Evolutionary conservation across 1,140 invertebrate species (phyloP), one percentile per base, ranked within the genome.

Genomic region (Drosophila sp.): DNA sequence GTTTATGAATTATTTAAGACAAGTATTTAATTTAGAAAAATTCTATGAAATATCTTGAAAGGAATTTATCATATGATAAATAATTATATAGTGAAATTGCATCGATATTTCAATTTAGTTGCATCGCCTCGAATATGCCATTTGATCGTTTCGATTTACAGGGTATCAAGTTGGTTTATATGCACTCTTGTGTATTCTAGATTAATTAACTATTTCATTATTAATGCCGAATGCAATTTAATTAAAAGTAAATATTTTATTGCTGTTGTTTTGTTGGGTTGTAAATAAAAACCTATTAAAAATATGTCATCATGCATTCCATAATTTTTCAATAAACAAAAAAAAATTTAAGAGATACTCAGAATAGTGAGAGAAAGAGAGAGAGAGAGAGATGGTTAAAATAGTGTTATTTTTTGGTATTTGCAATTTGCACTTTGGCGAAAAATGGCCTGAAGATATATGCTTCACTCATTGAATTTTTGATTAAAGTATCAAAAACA

Each of bases 401-500:
- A 8, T 25, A 50, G 44, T 27, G 23, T 10, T 50, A 50, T 50
- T 50, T 50, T 50, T 77, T 77, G 60, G 67, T 66, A 44, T 50
- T 50, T 35, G 73, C 75, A 77, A 77, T 77, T 77, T 77, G 74
- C 50, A 77, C 73, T 77, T 62, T 76, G n/a, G 4, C 44, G 23
- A 50, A 11, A 41, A 66, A 44, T 65, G 25, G 40, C 50, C 66
- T 41, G 72, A 66, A 77, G 74, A 77, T 66, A 77, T 41, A 29
- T 50, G 23, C 44, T 23, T 50, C 44, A 50, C n/a, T 55, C 56
- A 71, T 38, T 54, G 75, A 78, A 78, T 78, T 78, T 69, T 66
- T 77, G 76, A 78, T 78, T 78, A 78, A 78, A 78, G 75, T 66
- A 78, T 66, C 75, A 56, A 77, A 77, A 62, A 76, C 74, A 77